Base-by-base conservation (phyloP, 2,888 invertebrate genomes). In the Lobophora halterata region DNA sequence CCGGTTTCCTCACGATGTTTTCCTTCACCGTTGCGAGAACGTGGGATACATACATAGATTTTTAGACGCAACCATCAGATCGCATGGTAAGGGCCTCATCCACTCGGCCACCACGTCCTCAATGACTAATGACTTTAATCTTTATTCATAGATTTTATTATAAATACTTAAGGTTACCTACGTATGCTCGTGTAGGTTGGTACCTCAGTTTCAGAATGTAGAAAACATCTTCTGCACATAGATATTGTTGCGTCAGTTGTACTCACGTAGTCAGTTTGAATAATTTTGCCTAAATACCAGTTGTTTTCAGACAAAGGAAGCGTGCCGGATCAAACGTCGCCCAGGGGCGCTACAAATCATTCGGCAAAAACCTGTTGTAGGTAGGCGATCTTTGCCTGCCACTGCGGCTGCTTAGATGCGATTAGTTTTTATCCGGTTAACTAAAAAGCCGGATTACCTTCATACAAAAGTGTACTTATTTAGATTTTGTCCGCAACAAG, bases 311-410 rank as follows among this genome's bases (percentile, higher is more conserved):
- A 69, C 65, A 64, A 71, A 69, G 71, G 55, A 66, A 67, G 73
- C 76, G 78, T 79, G 79, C 74, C 63, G 78, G 79, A 77, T 79
- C 81, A 79, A 76, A 72, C 69, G 70, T 65, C 58, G 73, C 85
- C 83, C 80, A 54, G 38, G 82, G 83, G 85, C 66, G 52, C 74
- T 64, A 83, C 86, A 85, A 85, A 85, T 86, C 86, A 85, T 80
- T 65, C 58, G 69, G 71, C 78, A 79, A 82, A 79, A 83, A 83
- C 81, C 81, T 81, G 79, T 79, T 83, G 85, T 82, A 74, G 75
- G 78, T 80, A 79, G 59, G 61, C 68, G 73, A 79, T 83, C 77
- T 77, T 65, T 62, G 63, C 41, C 40, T 39, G 40, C 43, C 52
- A 31, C 43, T 37, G 17, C 33, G 10, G 37, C 26, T 37, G 10